phyloP scores from a whole-genome alignment of 2,113 vertebrate genomes.

The Machaerirhynchus nigripectus region DNA sequence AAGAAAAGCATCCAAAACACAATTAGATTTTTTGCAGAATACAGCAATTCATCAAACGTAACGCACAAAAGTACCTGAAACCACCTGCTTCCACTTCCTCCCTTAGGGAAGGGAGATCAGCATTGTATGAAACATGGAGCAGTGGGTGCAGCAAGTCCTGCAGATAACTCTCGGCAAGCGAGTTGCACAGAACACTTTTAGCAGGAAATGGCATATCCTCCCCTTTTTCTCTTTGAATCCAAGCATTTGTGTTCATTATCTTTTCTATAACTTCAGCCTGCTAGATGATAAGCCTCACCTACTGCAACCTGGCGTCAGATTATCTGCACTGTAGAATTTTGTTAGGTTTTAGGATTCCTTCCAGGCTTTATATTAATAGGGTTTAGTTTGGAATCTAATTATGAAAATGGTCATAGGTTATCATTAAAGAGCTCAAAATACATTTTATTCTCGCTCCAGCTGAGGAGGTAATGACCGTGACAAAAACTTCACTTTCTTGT shows the following conservation, averaged over 20 bases:
- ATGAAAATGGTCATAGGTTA: not conserved
- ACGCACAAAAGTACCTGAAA: not conserved
- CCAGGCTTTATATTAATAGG: not conserved
- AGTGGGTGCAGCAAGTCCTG: not conserved
- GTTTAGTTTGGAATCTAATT: not conserved
- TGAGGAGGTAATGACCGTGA: not conserved
- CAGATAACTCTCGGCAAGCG: not conserved
- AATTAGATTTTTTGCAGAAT: constrained; percentile 1
- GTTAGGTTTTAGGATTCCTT: not conserved
- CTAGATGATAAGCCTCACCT: not conserved
- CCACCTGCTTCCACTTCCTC: not conserved
- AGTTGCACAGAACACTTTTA: not conserved
- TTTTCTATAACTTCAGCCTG: not conserved
- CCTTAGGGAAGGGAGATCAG: not conserved
- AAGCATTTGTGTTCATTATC: not conserved
- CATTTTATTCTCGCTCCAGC: not conserved
- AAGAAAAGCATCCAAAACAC: not conserved
- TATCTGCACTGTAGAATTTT: not conserved
- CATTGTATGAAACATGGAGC: not conserved
- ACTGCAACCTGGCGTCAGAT: not conserved
- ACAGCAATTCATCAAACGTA: not conserved
- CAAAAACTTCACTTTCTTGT: not conserved
- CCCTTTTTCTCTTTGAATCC: not conserved
- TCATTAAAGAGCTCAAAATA: not conserved
- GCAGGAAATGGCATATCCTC: not conserved